A percentile compares a stretch with the other conserved stretches of the same genome.
phyloP scores from a whole-genome alignment of 2,888 invertebrate genomes.

The Andricus curvator region DNA sequence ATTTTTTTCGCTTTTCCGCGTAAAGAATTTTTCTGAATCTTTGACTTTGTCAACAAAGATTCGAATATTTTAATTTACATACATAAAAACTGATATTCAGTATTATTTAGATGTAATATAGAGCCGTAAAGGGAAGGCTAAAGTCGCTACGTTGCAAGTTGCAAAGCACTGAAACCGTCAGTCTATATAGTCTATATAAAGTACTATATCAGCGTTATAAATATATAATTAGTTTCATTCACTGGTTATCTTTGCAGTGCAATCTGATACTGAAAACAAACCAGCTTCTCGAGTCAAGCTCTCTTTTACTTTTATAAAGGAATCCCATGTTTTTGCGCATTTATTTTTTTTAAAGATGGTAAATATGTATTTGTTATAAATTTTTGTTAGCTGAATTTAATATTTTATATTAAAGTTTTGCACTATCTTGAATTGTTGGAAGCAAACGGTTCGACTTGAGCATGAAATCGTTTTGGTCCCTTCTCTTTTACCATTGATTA shows the following conservation, averaged over 20 bases:
- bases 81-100: neutral
- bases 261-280: conserved; percentile 5
- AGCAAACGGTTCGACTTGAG: conserved; percentile 28
- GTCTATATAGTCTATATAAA: neutral
- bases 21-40: neutral
- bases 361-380: neutral
- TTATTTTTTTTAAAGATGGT: neutral
- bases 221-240: conserved; percentile 1
- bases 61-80: neutral
- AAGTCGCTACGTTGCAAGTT: neutral
- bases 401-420: neutral
- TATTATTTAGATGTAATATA: neutral
- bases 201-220: conserved; percentile 12
- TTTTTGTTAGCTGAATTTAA: neutral
- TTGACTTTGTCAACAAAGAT: neutral
- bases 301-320: neutral
- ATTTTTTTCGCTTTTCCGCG: neutral
- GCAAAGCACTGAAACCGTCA: neutral
- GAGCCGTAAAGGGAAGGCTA: neutral
- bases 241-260: conserved; percentile 3
- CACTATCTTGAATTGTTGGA: neutral
- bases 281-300: neutral
- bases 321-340: neutral
- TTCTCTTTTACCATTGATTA: conserved; percentile 13
- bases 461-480: conserved; percentile 29